Conservation (phyloP, 2,797 vertebrate species). For the Acanthurus lineatus region DNA sequence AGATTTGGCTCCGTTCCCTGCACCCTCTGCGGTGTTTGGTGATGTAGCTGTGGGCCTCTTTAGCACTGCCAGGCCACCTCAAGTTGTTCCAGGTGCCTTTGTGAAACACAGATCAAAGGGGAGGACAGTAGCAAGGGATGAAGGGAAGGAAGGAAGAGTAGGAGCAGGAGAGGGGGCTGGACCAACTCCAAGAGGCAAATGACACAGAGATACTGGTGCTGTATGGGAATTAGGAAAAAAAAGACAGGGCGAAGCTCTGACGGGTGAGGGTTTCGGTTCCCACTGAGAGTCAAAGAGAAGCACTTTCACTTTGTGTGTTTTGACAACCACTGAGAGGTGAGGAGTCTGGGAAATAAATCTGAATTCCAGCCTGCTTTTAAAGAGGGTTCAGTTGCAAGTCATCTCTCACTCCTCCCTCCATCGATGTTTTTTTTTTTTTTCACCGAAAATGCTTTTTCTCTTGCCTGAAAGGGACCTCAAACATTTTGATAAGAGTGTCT, state of each 20-base stretch:
- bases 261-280: background rate
- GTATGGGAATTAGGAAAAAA: constrained; percentile 18
- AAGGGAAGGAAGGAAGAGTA: constrained; percentile 16
- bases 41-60: constrained; percentile 61
- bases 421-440: background rate
- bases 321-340: constrained; percentile 19
- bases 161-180: constrained; percentile 44
- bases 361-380: constrained; percentile 18
- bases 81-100: constrained; percentile 78
- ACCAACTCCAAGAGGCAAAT: constrained; percentile 49
- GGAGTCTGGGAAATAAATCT: constrained; percentile 33
- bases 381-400: constrained; percentile 19
- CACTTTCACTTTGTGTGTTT: constrained; percentile 31
- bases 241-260: constrained; percentile 8
- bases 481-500: constrained; percentile 40
- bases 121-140: constrained; percentile 53
- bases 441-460: background rate
- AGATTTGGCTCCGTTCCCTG: constrained; percentile 55
- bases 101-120: constrained; percentile 79
- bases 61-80: constrained; percentile 72
- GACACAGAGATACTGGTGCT: constrained; percentile 33
- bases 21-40: constrained; percentile 51
- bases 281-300: background rate
- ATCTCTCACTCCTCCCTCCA: constrained; percentile 1
- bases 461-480: constrained; percentile 15